Base-by-base conservation (phyloP, 1,140 invertebrate genomes). In the Ips typographus region DNA sequence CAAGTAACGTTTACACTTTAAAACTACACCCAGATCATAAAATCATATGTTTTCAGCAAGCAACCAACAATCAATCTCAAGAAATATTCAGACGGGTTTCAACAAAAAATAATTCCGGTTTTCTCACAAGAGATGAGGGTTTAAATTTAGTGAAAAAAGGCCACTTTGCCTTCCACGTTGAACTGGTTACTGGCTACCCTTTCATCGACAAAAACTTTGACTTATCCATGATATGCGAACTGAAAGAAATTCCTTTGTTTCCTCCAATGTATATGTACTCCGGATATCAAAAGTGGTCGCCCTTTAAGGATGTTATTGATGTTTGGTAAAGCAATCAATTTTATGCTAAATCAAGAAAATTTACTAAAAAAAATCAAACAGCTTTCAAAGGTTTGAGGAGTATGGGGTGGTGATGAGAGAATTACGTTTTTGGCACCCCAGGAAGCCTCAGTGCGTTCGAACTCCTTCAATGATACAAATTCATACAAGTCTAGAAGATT, bases 231-330 rank as follows among this genome's bases (percentile, higher is more conserved):
- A 77, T 78, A 43, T 79, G 78, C 53, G 74, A 78, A 49, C 63
- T 79, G 53, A 74, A 74, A 44, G 75, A 78, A 65, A 68, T 79
- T 4, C 70, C 73, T 47, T 70, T 78, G 70, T 79, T 75, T 63
- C 41, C 71, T 38, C 68, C 64, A 2, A 74, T 74, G 65, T 72
- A 73, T 1, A 72, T 78, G 70, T 72, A 76, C 43, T 71, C 73
- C 2, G 74, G 67, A 65, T 67, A 76, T 5, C 74, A 73, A 8
- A 78, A 78, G 62, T 8, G 71, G 56, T 78, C 77, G 40, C 74
- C 75, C 0, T 73, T 77, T 43, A 73, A 66, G 42, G 74, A 78
- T 60, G 68, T 75, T 56, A 55, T 78, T 40, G 73, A 77, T 66
- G 72, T 72, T 49, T 76, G 76, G 77, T 78, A 72, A 71, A 36